phyloP scores from a whole-genome alignment of 2,797 vertebrate genomes.

The Acanthiza pusilla region DNA sequence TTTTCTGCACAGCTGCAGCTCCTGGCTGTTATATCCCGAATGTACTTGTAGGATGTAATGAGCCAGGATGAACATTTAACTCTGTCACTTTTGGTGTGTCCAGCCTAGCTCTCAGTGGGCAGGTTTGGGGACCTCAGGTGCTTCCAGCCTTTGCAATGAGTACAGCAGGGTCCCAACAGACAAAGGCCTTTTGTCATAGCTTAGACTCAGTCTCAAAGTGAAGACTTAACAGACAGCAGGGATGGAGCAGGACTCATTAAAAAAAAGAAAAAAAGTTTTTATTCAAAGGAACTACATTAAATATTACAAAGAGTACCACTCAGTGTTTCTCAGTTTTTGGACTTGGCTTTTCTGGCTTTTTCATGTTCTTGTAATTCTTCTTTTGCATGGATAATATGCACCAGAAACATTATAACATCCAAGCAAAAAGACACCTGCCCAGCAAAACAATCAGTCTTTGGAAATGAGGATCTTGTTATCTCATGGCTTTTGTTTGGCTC shows the following conservation, averaged over 20 bases:
- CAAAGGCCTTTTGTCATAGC: neutral
- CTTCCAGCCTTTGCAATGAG: neutral
- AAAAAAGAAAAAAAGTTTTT: neutral
- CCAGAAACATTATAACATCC: neutral
- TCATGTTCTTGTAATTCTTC: neutral
- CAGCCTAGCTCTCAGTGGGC: neutral
- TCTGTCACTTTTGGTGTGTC: neutral
- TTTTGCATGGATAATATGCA: neutral
- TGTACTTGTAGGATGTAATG: neutral
- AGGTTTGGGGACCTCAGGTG: neutral
- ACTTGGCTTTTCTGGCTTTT: neutral
- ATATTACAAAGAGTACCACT: neutral
- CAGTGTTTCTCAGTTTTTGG: neutral
- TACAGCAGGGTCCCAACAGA: neutral
- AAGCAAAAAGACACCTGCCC: neutral
- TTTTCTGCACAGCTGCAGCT: neutral
- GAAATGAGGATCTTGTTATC: neutral
- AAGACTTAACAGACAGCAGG: neutral
- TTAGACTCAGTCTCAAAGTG: neutral
- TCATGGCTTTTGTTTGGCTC: neutral
- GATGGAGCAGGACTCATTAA: neutral
- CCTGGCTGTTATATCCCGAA: neutral
- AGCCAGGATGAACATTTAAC: neutral
- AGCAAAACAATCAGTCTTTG: neutral
- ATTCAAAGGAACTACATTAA: neutral